Base-by-base conservation (phyloP, 1,140 invertebrate species). In the Brachionus koreanus region DNA sequence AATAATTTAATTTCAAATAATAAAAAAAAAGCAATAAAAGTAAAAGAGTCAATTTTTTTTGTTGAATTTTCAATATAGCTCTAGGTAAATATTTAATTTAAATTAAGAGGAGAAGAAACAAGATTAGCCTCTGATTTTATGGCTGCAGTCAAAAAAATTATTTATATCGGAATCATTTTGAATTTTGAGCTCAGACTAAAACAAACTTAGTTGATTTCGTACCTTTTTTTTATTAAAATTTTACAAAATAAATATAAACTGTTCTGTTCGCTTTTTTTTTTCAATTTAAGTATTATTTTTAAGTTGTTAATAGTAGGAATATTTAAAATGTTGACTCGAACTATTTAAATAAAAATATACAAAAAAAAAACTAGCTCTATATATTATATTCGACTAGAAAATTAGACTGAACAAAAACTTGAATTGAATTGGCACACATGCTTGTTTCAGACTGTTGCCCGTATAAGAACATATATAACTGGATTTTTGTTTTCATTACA, bases 11-110 rank as follows among this genome's bases (percentile, higher is more conserved):
- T 57, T 57, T 57, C 19, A 19, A 23, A n/a, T 57, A 57, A 57
- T 57, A 57, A 57, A 57, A 57, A 43, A 57, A 57, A 57, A 57
- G 49, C 49, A 57, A 57, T 57, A 57, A 57, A 57, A 57, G 19
- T 23, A 25, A 25, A 57, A 57, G 49, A 57, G 49, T 57, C 49
- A 25, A 57, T 57, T 57, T 57, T 57, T 57, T 57, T 49, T 16
- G 13, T 49, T 13, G 16, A 49, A 49, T 13, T 49, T 49, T 49
- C 13, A 49, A 57, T 57, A 57, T 57, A 57, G 49, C 49, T 57
- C 49, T 57, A 57, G 49, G 49, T 57, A 57, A 57, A 57, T 57
- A 57, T 57, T 57, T 57, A 19, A 19, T 25, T 57, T 57, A 57
- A 57, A 57, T 57, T 57, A 57, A 57, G 16, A 57, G 9, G 49